Evolutionary conservation across 2,888 invertebrate genomes (phyloP), one percentile per base, ranked within the genome.

Genomic region (Luperina nickerlii): DNA sequence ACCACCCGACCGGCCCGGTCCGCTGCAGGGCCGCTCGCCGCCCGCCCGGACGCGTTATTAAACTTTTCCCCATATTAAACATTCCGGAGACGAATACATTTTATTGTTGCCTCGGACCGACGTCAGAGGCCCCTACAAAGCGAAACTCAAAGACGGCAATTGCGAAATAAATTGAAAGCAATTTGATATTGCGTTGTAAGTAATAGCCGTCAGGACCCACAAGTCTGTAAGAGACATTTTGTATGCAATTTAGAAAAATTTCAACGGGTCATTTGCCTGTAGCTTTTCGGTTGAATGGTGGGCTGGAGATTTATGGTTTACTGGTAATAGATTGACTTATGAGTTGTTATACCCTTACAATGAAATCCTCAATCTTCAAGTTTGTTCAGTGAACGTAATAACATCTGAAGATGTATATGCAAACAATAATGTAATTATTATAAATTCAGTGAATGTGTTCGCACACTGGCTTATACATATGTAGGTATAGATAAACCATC

Each of bases 31-130:
- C 90, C 90, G 90, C 88, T 81, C 85, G 83, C 90, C 90, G 91
- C 92, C 92, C 92, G 94, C 93, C 94, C 96, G 96, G 96, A 95
- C 96, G 96, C 97, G 96, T 96, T 97, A 97, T 97, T 97, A 97
- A 96, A 97, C 97, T 97, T 97, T 97, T 97, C 97, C 97, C 97
- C 97, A 97, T 97, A 97, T 97, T 97, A 97, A 97, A 97, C 97
- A 97, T 97, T 97, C 97, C 97, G 96, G 96, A 96, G 96, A 97
- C 97, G 97, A 97, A 97, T 97, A 97, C 97, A 97, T 97, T 96
- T 97, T 96, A 97, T 97, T 97, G 97, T 96, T 96, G 97, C 96
- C 96, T 96, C 95, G 96, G 96, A 96, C 96, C 96, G 96, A 94
- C 96, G 96, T 96, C 96, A 96, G 96, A 96, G 96, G 95, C 95